Percentiles rank a stretch among this genome's conserved stretches.
These are phyloP conservation scores for Allophyes oxyacanthae DNA, from an alignment of 2,888 invertebrate genomes.

Conservation along the genomic window DNA sequence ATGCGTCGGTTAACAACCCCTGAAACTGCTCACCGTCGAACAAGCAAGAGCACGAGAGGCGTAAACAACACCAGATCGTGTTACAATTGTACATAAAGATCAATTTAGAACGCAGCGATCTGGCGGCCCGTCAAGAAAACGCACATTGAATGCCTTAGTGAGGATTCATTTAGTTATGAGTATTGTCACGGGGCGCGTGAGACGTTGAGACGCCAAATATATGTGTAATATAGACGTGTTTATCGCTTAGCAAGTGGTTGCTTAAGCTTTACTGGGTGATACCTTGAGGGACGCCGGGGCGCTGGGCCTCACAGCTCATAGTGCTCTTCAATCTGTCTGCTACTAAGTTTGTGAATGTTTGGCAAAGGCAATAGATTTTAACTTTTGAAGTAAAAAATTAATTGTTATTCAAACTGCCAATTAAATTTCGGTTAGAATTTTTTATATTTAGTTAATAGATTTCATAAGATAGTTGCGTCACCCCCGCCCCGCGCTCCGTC, in stretches of 20 bases:
- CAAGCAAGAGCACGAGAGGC: neutral
- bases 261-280: conserved; percentile 56
- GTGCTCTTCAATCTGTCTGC: neutral
- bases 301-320: no score
- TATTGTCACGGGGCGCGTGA: conserved; percentile 27
- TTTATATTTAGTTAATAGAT: conserved; percentile 22
- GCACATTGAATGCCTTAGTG: conserved; percentile 64
- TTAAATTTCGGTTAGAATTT: conserved; percentile 4
- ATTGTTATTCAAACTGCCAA: conserved; percentile 6
- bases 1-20: conserved; percentile 4
- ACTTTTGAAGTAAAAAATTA: no score
- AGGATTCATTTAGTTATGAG: conserved; percentile 44
- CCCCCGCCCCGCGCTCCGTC: conserved; percentile 13
- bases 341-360: neutral
- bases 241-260: conserved; percentile 49
- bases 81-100: conserved; percentile 50
- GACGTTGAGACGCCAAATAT: conserved; percentile 47
- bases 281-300: conserved; percentile 13
- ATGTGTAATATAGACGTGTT: conserved; percentile 51
- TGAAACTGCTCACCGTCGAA: neutral
- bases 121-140: conserved; percentile 33
- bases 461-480: conserved; percentile 1
- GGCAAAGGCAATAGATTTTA: neutral
- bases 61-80: conserved; percentile 25
- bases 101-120: conserved; percentile 46